Evolutionary conservation across 2,888 invertebrate species (phyloP), one percentile per base, ranked within the genome.

Genomic region (Polydesmus complanatus): DNA sequence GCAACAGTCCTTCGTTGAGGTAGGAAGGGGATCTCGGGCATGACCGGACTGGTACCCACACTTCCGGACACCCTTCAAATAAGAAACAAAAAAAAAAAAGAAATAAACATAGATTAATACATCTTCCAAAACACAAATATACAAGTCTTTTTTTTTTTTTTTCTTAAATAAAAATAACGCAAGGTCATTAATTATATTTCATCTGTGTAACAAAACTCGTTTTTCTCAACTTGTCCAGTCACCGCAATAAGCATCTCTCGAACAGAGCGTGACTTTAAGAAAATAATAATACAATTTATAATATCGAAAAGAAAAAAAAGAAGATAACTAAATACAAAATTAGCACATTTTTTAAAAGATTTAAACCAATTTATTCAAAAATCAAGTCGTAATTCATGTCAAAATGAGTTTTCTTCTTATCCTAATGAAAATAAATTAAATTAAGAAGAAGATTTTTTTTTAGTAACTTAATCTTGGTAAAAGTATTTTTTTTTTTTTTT

Each of bases 21-120:
- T 57, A 69, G 64, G 54, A 70, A 65, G 27, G 70, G 65, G n/a
- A 70, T 65, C 49, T 70, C 70, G 22, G 68, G 60, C 54, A 67
- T 56, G 26, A 62, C 60, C 25, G 67, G 62, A 62, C 64, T 67
- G 27, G 65, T 62, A 19, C 57, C 58, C 2, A 57, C 60, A 37
- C 58, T 62, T n/a, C 62, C 60, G 19, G 65, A 51, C 26, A 67
- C 59, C 26, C 66, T 66, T 55, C 50, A 53, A 49, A 8, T 22
- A 60, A 49, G 56, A 21, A 56, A 27, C 8, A 55, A 23, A 25
- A 23, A 60, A 60, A 56, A 27, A 11, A 51, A 51, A 51, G 5
- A 51, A 54, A 54, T 22, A 54, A 11, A 54, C 22, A 54, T 8
- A 54, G 11, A 25, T 23, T 54, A 54, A 22, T 21, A 51, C n/a